These are phyloP conservation scores for Adineta ricciae DNA, from an alignment of 2,888 invertebrate genomes.

Conservation along the genomic window DNA sequence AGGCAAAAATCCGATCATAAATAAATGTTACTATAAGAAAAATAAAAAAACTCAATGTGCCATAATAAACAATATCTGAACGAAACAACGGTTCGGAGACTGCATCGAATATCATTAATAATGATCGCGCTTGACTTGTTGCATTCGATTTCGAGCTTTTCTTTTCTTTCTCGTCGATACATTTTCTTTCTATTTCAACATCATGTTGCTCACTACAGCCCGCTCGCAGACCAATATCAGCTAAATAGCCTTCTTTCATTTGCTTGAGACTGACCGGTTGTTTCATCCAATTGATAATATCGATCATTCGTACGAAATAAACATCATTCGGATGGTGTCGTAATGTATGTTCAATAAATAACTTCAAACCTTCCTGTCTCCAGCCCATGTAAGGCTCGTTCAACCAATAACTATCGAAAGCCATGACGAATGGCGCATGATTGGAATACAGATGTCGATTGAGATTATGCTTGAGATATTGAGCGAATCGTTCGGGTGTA, in stretches of 20 bases:
- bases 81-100: background rate
- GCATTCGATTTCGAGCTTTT: background rate
- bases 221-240: background rate
- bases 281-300: slow-evolving; percentile 8
- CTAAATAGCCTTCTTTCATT: background rate
- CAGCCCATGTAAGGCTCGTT: background rate
- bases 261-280: background rate
- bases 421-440: slow-evolving; percentile 20
- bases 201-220: background rate
- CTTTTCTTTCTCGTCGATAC: background rate
- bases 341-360: background rate
- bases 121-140: background rate
- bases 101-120: background rate
- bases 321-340: slow-evolving; percentile 2
- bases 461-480: slow-evolving; percentile 1
- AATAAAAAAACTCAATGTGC: background rate
- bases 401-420: background rate
- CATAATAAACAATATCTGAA: background rate
- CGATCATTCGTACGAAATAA: background rate
- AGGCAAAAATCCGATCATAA: background rate
- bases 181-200: background rate
- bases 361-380: background rate
- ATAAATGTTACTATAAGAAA: background rate
- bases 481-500: background rate
- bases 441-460: background rate